A percentile compares a stretch with the other conserved stretches of the same genome.
Evolutionary conservation across 2,113 vertebrate genomes (phyloP).

Genomic region (Ancistrus triradiatus): DNA sequence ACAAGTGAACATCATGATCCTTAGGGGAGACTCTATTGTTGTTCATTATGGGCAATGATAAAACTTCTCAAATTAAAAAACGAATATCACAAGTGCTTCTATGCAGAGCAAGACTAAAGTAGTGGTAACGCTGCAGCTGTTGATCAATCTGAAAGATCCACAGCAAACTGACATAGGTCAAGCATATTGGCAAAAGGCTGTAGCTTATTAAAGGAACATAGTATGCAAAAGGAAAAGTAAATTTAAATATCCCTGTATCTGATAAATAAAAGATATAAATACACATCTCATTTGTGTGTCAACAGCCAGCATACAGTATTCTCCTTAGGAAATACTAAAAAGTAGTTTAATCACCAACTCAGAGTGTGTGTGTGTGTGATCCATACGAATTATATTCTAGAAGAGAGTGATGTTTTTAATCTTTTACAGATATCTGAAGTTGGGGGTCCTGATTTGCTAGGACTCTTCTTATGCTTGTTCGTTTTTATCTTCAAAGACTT

Average conservation of each 20-base stretch:
- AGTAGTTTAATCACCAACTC: too few relatives aligned
- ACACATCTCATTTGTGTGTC: too few relatives aligned
- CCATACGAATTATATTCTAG: slow-evolving; percentile 10
- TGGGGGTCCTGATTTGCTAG: slow-evolving; percentile 21
- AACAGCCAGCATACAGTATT: too few relatives aligned
- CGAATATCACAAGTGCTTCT: slow-evolving; percentile 1
- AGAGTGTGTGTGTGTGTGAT: background rate
- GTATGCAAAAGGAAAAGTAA: too few relatives aligned
- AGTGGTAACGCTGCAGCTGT: too few relatives aligned
- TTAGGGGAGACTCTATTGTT: slow-evolving; percentile 13
- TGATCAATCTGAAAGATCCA: too few relatives aligned
- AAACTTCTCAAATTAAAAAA: slow-evolving; percentile 19
- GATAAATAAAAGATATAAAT: too few relatives aligned
- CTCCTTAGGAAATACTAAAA: too few relatives aligned
- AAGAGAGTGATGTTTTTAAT: slow-evolving; percentile 37
- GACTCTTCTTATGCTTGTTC: slow-evolving; percentile 15
- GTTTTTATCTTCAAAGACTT: slow-evolving; percentile 37
- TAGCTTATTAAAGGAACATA: too few relatives aligned
- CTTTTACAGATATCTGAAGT: slow-evolving; percentile 22
- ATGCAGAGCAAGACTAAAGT: background rate
- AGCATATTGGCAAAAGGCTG: too few relatives aligned
- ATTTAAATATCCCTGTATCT: too few relatives aligned
- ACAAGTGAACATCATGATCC: slow-evolving; percentile 26
- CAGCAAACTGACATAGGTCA: too few relatives aligned
- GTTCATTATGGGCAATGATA: slow-evolving; percentile 22